A percentile compares a stretch with the other conserved stretches of the same genome.
phyloP scores from a whole-genome alignment of 2,888 invertebrate genomes.

The Temnothorax rugatulus region DNA sequence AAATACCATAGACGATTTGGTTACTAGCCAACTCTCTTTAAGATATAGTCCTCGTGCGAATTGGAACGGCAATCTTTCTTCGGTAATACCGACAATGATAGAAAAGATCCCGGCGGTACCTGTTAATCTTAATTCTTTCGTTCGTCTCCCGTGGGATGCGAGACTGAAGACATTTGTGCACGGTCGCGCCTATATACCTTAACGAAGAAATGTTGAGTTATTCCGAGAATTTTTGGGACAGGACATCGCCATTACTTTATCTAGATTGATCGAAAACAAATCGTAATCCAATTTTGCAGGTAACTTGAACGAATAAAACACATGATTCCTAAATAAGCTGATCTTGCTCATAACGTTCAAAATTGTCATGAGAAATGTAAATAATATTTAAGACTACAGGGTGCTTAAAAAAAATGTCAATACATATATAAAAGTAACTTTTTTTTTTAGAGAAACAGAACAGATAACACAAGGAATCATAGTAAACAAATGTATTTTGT shows the following conservation, averaged over 20 bases:
- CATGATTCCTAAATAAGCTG: background rate
- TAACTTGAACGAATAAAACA: conserved; percentile 6
- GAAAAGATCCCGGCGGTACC: conserved; percentile 76
- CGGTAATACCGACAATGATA: conserved; percentile 83
- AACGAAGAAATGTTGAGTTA: conserved; percentile 66
- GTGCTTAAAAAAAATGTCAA: too few relatives aligned
- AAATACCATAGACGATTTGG: conserved; percentile 26
- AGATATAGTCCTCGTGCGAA: conserved; percentile 40
- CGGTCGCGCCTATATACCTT: conserved; percentile 23
- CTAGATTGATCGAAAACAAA: conserved; percentile 28
- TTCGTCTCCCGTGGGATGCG: conserved; percentile 76
- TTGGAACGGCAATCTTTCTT: conserved; percentile 73
- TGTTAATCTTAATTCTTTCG: conserved; percentile 84
- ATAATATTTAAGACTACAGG: background rate
- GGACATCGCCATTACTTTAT: conserved; percentile 4
- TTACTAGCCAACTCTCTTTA: conserved; percentile 61
- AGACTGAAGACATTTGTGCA: conserved; percentile 51
- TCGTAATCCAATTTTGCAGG: background rate
- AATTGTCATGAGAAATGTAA: background rate
- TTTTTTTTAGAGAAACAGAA: too few relatives aligned
- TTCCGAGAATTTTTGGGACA: conserved; percentile 18
- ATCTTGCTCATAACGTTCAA: background rate
- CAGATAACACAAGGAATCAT: too few relatives aligned
- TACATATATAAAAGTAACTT: too few relatives aligned
- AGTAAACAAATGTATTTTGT: too few relatives aligned